phyloP scores from a whole-genome alignment of 1,140 invertebrate genomes.

The Drosophila repletoides region DNA sequence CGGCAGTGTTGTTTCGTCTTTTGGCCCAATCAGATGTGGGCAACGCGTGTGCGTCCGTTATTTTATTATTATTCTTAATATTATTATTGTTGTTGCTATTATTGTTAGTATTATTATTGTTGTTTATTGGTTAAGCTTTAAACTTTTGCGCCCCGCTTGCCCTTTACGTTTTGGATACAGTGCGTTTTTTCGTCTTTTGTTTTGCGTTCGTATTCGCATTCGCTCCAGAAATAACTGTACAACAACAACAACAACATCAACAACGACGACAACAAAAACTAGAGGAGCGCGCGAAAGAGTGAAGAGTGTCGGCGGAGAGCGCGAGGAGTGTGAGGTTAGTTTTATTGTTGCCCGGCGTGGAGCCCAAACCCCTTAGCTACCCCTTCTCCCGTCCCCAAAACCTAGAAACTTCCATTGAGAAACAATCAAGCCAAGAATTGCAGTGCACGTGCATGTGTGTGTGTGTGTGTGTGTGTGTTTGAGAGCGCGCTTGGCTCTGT shows the following conservation, averaged over 20 bases:
- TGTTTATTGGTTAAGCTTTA: slow-evolving; percentile 77
- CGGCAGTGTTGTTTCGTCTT: slow-evolving; percentile 73
- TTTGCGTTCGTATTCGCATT: slow-evolving; percentile 54
- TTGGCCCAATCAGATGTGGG: slow-evolving; percentile 76
- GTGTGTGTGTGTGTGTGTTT: slow-evolving; percentile 36
- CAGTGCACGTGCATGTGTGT: slow-evolving; percentile 37
- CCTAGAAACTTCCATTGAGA: slow-evolving; percentile 60
- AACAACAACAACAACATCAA: neutral
- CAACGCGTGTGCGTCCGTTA: slow-evolving; percentile 71
- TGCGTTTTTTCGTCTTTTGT: slow-evolving; percentile 32
- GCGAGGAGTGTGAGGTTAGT: slow-evolving; percentile 39
- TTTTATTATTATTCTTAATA: slow-evolving; percentile 72
- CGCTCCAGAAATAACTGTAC: slow-evolving; percentile 40
- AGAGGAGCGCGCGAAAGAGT: slow-evolving; percentile 9
- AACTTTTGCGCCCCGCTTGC: slow-evolving; percentile 66
- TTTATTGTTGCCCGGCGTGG: slow-evolving; percentile 39
- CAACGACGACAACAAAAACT: neutral
- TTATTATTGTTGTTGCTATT: too few species aligned
- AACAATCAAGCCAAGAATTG: slow-evolving; percentile 66
- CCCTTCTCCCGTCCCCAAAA: slow-evolving; percentile 50
- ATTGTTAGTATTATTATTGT: slow-evolving; percentile 78
- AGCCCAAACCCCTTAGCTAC: too few species aligned
- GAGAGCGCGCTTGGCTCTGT: slow-evolving; percentile 25
- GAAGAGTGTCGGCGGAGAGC: slow-evolving; percentile 30
- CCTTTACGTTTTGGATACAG: slow-evolving; percentile 61